phyloP scores from a whole-genome alignment of 2,797 vertebrate genomes.

The Simalia tracyae region DNA sequence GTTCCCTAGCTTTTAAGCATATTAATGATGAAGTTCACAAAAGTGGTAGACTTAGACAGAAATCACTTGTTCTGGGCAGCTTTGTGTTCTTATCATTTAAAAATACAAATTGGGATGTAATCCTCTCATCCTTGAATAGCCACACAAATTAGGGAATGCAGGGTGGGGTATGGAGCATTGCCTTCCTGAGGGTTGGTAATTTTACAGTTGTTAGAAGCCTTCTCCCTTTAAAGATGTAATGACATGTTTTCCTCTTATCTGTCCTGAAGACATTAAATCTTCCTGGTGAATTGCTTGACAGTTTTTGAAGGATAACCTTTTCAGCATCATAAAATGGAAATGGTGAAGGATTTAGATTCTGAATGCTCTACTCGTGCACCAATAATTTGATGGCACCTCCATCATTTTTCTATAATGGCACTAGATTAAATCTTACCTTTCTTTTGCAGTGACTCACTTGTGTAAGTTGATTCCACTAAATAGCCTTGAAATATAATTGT shows the following conservation, averaged over 20 bases:
- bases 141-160: conserved; percentile 40
- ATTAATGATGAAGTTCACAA: conserved; percentile 7
- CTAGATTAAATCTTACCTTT: conserved; percentile 70
- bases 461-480: conserved; percentile 62
- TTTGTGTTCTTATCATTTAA: conserved; percentile 32
- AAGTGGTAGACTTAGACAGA: conserved; percentile 5
- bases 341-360: conserved; percentile 68
- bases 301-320: conserved; percentile 80
- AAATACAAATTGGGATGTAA: conserved; percentile 43
- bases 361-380: conserved; percentile 66
- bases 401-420: conserved; percentile 71
- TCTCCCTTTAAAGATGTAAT: conserved; percentile 65
- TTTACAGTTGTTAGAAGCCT: conserved; percentile 63
- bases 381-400: conserved; percentile 70
- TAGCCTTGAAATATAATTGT: conserved; percentile 60
- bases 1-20: not conserved
- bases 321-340: conserved; percentile 72
- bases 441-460: conserved; percentile 63
- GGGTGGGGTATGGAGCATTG: not conserved
- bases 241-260: conserved; percentile 69
- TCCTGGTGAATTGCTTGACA: conserved; percentile 74
- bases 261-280: conserved; percentile 74
- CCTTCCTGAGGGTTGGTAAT: conserved; percentile 50
- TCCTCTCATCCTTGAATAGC: conserved; percentile 38
- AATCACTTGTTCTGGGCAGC: not conserved